Evolutionary conservation across 2,113 vertebrate species (phyloP), one percentile per base, ranked within the genome.

Genomic region (Haliaeetus leucogaster): DNA sequence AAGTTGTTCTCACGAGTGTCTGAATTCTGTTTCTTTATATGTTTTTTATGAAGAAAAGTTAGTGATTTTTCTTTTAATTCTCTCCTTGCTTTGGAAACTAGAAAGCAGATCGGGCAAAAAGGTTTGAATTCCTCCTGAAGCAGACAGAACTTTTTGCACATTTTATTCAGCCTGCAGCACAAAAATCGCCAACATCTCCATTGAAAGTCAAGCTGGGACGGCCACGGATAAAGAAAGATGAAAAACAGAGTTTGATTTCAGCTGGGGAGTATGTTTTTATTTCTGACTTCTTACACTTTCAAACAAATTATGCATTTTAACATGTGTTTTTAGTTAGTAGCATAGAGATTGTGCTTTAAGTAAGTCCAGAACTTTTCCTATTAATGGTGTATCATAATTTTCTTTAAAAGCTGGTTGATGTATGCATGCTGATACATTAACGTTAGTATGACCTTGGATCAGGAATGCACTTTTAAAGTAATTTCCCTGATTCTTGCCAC

Each of bases 121-220:
- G 99, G 80, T 99, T 99, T 98, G 99, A 99, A 91, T 99, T 99
- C 96, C 98, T 99, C 61, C 95, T 99, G 95, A 99, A 99, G 97
- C 99, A 99, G 97, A 99, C 99, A 20, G 99, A 99, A 90, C 98
- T 99, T 43, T 99, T 99, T 96, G 98, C 99, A 78, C 99, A 99
- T 97, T 99, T 99, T 80, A 98, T 99, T 97, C 99, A 99, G 91
- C 99, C 99, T 40, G 98, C 99, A 79, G 98, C 99, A 58, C 99
- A 99, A 95, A 99, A 99, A 90, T 98, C 98, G 6, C 99, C 99
- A 90, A 98, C 98, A 0, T 99, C 98, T 85, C 99, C 99, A 23
- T 72, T 99, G 82, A 99, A 98, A 97, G 98, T 99, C 94, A 99
- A 99, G 90, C 93, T 99, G 91, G 98, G 98, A 68, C 97, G 98